Evolutionary conservation across 2,797 vertebrate genomes (phyloP), one percentile per base, ranked within the genome.

Genomic region (Fistularia tabacaria): DNA sequence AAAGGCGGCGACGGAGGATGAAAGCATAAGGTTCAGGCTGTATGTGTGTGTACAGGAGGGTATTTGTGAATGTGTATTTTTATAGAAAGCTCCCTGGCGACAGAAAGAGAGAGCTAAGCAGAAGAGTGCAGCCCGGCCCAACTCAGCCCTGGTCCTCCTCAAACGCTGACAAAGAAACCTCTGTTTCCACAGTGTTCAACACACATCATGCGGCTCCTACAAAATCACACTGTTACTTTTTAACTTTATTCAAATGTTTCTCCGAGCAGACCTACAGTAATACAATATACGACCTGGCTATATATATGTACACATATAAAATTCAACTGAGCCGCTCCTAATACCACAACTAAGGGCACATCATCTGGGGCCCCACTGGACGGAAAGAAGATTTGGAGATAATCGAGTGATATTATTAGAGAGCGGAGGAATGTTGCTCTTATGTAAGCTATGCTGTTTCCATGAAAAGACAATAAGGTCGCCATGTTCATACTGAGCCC

Each of bases 151-250:
- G 69, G 53, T 66, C 52, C 73, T 77, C 58, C 58, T 54, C 15
- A 9, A 67, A 65, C 63, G 49, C 54, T 55, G 64, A 90, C 90
- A 91, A 90, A 88, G 87, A 82, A 76, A 73, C 79, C 72, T 83
- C 81, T 92, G 90, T 92, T 83, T 83, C 67, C 71, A 78, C 72
- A 73, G 75, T 71, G 78, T 82, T 76, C 72, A 79, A 74, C 80
- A 80, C 77, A 67, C 77, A 85, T 84, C 84, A 88, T 46, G 66
- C 39, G 57, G 69, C 74, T 56, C 58, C 25, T 40, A 55, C 49
- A 42, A 69, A 45, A 72, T 74, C 70, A 77, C 59, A 48, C 56
- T 8, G 54, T 57, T 69, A 59, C 48, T 62, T 62, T 68, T 67
- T 65, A 70, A 66, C 71, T 59, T 52, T 66, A 56, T 57, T 56